Evolutionary conservation across 2,888 invertebrate genomes (phyloP), one percentile per base, ranked within the genome.

Genomic region (Elmis aenea): DNA sequence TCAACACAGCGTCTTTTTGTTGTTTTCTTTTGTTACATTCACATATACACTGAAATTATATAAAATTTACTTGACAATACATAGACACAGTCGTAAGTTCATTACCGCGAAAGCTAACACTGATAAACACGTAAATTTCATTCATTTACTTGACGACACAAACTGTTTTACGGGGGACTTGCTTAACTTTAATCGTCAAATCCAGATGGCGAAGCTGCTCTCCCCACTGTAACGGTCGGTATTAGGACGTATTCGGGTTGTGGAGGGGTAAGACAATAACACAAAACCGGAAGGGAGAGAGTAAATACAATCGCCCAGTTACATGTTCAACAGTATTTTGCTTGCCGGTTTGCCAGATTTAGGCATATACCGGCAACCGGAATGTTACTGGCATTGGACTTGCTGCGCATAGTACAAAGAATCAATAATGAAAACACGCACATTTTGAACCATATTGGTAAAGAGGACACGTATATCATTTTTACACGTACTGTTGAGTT

Each of bases 171-270:
- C n/a, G n/a, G n/a, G n/a, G n/a, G n/a, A n/a, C n/a, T n/a, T n/a
- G n/a, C n/a, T n/a, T n/a, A n/a, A n/a, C n/a, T n/a, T n/a, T 15
- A n/a, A 32, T 23, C 24, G 24, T 12, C 10, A 14, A 30, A 24
- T 25, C 57, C 59, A 60, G 60, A 60, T 60, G 59, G 59, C 58
- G 57, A 54, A 51, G 51, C 51, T 50, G 48, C 50, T 47, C 43
- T 35, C 31, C 51, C 46, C 46, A 35, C 40, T 28, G 5, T 18
- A 18, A 6, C 8, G 18, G n/a, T n/a, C n/a, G n/a, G n/a, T 8
- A 8, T 8, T 18, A 8, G 25, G 27, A 20, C 18, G 26, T 30
- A 21, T 26, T 38, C 20, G 18, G 8, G 33, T 33, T 11, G 20
- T 18, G 18, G n/a, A 5, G 18, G 18, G 18, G 18, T 8, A 8